These are phyloP conservation scores for Coboldia fuscipes DNA, from an alignment of 1,140 invertebrate genomes.

Conservation along the genomic window DNA sequence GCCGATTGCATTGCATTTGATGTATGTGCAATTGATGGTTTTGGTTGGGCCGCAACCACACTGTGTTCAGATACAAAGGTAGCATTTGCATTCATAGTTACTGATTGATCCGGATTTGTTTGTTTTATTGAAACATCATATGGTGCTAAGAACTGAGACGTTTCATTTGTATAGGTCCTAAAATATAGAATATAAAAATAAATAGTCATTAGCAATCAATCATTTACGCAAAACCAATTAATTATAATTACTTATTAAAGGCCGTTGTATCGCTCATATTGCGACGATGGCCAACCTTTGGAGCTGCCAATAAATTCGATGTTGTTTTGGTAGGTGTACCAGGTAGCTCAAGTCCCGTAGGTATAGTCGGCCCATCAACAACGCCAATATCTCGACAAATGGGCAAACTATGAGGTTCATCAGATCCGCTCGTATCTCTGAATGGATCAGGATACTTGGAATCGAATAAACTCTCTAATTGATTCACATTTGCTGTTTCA, in stretches of 20 bases:
- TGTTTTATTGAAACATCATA: constrained; percentile 41
- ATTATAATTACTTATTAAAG: constrained; percentile 48
- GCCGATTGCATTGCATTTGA: no score
- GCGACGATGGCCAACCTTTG: constrained; percentile 35
- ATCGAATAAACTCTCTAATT: constrained; percentile 22
- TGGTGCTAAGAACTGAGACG: constrained; percentile 51
- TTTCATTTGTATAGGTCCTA: constrained; percentile 52
- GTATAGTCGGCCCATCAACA: no score
- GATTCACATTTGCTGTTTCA: constrained; percentile 8
- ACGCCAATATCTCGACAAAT: no score
- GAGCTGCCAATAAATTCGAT: constrained; percentile 11
- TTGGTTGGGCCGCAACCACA: neutral
- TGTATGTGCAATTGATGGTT: no score
- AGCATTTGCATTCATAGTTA: constrained; percentile 9
- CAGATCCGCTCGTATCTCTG: constrained; percentile 24
- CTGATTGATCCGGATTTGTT: constrained; percentile 20
- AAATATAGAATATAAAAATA: constrained; percentile 10
- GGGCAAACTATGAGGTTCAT: no score
- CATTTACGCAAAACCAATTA: constrained; percentile 1
- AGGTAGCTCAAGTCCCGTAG: constrained; percentile 3
- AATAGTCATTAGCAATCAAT: neutral
- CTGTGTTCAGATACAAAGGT: constrained; percentile 9
- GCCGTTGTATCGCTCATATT: constrained; percentile 76
- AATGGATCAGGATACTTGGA: constrained; percentile 37
- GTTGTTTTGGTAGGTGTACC: constrained; percentile 19